These are phyloP conservation scores for Ptychodera flava DNA, from an alignment of 35 echinoderm and acorn worm genomes.

Conservation along the genomic window DNA sequence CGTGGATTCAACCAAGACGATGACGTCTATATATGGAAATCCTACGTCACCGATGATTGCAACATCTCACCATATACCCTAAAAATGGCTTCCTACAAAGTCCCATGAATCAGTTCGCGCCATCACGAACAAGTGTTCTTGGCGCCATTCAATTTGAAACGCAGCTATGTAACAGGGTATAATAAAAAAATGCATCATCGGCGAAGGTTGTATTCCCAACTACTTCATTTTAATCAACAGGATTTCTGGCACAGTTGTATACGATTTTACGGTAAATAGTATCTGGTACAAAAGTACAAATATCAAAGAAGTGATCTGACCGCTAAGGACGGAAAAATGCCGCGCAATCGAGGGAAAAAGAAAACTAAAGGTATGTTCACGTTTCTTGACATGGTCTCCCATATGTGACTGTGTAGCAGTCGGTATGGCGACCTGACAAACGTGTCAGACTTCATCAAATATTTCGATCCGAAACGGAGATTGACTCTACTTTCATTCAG, in stretches of 20 bases:
- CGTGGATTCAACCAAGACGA: background rate
- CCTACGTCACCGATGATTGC: background rate
- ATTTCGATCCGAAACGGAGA: too few species aligned
- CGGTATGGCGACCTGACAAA: background rate
- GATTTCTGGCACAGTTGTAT: background rate
- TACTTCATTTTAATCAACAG: background rate
- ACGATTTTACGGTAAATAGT: background rate
- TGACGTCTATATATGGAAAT: background rate
- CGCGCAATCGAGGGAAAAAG: background rate
- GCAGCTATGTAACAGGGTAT: too few species aligned
- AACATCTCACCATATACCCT: background rate
- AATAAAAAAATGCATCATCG: background rate
- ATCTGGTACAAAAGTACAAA: background rate
- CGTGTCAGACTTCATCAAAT: background rate
- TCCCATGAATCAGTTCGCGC: too few species aligned
- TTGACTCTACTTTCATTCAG: too few species aligned
- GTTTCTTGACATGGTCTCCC: background rate
- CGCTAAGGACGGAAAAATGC: background rate
- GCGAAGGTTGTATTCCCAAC: background rate
- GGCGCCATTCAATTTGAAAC: too few species aligned
- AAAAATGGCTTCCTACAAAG: too few species aligned
- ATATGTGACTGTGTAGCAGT: background rate
- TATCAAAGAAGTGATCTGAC: background rate
- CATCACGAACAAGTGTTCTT: too few species aligned
- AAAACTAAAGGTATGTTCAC: background rate